Percentiles rank a stretch among this genome's conserved stretches.
Evolutionary conservation across 92 coral and sea anemone species (phyloP).

Genomic region (Porites cylindrica): DNA sequence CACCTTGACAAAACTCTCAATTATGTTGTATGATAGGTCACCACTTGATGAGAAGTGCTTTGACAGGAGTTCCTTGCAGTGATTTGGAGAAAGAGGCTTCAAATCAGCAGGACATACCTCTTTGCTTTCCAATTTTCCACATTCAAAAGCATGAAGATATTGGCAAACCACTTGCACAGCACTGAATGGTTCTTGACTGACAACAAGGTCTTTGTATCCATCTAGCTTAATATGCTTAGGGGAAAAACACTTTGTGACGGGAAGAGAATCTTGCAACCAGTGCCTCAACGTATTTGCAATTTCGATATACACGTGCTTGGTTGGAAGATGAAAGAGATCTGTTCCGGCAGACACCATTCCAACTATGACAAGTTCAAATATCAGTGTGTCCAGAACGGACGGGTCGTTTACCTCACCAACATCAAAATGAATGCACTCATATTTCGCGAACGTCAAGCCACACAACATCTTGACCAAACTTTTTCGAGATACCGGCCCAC

Average conservation of each 20-base stretch:
- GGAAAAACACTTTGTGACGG: conserved; percentile 88
- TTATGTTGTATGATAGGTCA: conserved; percentile 79
- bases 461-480: conserved; percentile 72
- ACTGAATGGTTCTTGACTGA: conserved; percentile 85
- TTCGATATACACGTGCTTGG: conserved; percentile 81
- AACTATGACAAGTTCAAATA: conserved; percentile 88
- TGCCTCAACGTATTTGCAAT: conserved; percentile 93
- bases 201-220: conserved; percentile 70
- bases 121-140: conserved; percentile 74
- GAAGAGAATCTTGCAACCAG: conserved; percentile 83
- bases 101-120: conserved; percentile 50
- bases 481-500: conserved; percentile 86
- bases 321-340: conserved; percentile 80
- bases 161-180: conserved; percentile 96
- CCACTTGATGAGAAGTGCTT: conserved; percentile 76
- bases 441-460: conserved; percentile 50
- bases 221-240: conserved; percentile 63
- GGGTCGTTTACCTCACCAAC: conserved; percentile 94
- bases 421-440: conserved; percentile 85
- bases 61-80: conserved; percentile 75
- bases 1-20: conserved; percentile 85
- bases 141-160: conserved; percentile 78
- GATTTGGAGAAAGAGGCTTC: neutral
- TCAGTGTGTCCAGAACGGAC: conserved; percentile 77
- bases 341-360: conserved; percentile 93